Percentiles rank a stretch among this genome's conserved stretches.
phyloP scores from a whole-genome alignment of 2,113 vertebrate species.

The Anthoscopus minutus region DNA sequence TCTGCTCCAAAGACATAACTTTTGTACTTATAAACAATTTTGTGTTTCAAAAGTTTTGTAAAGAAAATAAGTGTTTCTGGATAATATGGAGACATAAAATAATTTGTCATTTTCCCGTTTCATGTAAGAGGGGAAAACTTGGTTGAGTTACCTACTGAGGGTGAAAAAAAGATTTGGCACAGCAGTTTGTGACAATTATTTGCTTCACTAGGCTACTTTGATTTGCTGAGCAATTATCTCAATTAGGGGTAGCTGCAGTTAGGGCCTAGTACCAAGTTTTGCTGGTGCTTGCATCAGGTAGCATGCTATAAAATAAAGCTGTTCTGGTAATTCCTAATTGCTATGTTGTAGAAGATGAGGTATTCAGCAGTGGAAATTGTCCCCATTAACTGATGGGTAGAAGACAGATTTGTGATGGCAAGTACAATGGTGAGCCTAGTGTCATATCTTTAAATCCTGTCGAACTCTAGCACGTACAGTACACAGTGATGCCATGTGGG shows the following conservation, averaged over 20 bases:
- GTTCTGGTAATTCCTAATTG: neutral
- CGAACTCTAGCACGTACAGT: neutral
- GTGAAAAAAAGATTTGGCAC: neutral
- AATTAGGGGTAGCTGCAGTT: neutral
- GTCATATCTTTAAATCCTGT: neutral
- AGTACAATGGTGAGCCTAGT: neutral
- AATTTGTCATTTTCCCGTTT: neutral
- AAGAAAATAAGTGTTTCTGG: neutral
- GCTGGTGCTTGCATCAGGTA: neutral
- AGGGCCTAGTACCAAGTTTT: neutral
- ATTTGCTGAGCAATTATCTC: constrained; percentile 48
- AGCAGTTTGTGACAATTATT: constrained; percentile 33
- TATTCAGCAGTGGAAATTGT: neutral
- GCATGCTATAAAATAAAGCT: neutral
- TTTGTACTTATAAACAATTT: neutral
- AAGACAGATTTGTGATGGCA: neutral
- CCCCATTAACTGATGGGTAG: neutral
- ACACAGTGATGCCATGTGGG: neutral
- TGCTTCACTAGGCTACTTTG: constrained; percentile 31
- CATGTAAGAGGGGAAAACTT: neutral
- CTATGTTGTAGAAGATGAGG: neutral
- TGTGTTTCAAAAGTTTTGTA: neutral
- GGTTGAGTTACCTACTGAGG: neutral
- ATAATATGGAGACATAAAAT: neutral
- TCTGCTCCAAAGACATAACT: neutral